Evolutionary conservation across 1,140 invertebrate species (phyloP), one percentile per base, ranked within the genome.

Genomic region (Aphelinus atriplicis): DNA sequence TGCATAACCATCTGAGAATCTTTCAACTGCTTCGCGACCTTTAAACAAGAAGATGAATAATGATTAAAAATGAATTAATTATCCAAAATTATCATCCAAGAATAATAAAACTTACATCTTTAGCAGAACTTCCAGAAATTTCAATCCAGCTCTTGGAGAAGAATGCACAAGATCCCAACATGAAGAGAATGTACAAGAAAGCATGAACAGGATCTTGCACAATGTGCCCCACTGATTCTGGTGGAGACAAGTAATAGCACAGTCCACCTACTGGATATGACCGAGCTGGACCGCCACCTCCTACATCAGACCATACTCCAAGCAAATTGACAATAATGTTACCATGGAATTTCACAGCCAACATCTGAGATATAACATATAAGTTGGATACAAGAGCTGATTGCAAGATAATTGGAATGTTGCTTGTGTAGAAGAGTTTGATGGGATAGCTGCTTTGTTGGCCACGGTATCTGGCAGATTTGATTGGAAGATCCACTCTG

Each of bases 101-200:
- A 26, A 26, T 26, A 26, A 26, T 26, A 26, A 26, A 26, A 90
- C 94, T 94, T 89, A 98, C 98, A 92, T 99, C 98, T 89, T 99
- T 99, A 73, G 98, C 98, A 71, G 97, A 99, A 69, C 97, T 99
- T 71, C 98, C 98, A 64, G 97, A 99, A 9, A 99, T 98, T 89
- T 99, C 98, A 86, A 99, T 99, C 98, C 98, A 99, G 9, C 97
- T 99, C 89, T 99, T 99, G 2, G 98, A 99, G 93, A 99, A 99
- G 93, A 99, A 99, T 4, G 98, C 98, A 87, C 98, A 99, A 0
- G 98, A 99, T 58, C 98, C 98, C 78, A 99, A 90, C 98, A 99
- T 99, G 89, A 99, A 99, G 72, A 98, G 88, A 83, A 99, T 98
- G 90, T 99, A 99, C 1, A 99, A 91, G 7, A 99, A 83, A 9